phyloP scores from a whole-genome alignment of 2,113 vertebrate species.

The Manacus vitellinus region DNA sequence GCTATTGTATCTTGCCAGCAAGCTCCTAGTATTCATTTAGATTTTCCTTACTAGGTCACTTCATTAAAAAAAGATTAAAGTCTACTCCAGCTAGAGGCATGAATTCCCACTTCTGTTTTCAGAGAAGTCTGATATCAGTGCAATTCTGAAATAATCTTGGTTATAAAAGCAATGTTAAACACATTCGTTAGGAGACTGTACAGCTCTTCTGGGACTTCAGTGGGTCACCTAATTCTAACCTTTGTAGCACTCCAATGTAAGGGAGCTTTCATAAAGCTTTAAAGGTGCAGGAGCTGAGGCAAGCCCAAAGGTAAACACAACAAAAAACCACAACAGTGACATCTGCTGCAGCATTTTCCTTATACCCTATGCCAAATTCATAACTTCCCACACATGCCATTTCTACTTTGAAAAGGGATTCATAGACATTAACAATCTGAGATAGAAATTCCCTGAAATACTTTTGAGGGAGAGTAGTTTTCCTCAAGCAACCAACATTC shows the following conservation, averaged over 20 bases:
- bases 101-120: constrained; percentile 28
- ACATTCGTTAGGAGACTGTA: neutral
- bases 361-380: neutral
- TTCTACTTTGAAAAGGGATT: neutral
- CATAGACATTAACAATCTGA: neutral
- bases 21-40: neutral
- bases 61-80: constrained; percentile 58
- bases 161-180: neutral
- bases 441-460: neutral
- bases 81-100: constrained; percentile 20
- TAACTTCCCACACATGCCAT: neutral
- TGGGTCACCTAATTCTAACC: neutral
- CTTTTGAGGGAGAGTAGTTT: neutral
- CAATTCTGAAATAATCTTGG: neutral
- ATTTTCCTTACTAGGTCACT: constrained; percentile 50
- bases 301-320: neutral
- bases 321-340: neutral
- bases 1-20: neutral
- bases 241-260: neutral
- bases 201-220: neutral
- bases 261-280: neutral
- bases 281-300: neutral
- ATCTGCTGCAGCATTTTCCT: neutral
- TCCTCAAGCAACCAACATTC: neutral
- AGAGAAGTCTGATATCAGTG: neutral